phyloP scores from a whole-genome alignment of 2,797 vertebrate genomes.

The Arnoldichthys spilopterus region DNA sequence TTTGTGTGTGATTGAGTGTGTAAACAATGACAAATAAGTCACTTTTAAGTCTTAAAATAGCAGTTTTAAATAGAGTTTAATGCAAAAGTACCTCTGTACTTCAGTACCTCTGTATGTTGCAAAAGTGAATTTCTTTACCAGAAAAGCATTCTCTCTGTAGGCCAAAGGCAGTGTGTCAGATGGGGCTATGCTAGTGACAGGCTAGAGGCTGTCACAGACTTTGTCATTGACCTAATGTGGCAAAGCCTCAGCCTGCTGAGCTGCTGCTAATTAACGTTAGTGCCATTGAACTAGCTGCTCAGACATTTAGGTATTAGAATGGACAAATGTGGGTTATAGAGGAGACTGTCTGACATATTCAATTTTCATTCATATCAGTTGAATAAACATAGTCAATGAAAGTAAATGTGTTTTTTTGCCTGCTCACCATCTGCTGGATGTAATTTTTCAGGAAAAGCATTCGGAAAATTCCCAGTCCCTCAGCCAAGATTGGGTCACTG shows the following conservation, averaged over 20 bases:
- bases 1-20: too few species aligned
- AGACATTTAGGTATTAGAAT: not conserved
- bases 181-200: not conserved
- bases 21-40: too few species aligned
- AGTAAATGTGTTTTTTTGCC: not conserved
- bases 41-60: too few species aligned
- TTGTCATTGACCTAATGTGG: not conserved
- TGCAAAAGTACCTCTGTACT: conserved; percentile 12
- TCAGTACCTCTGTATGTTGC: conserved; percentile 2
- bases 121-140: conserved; percentile 5
- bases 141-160: conserved; percentile 6
- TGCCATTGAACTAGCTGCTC: not conserved
- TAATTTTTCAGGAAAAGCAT: conserved; percentile 5
- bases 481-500: conserved; percentile 4
- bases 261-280: not conserved
- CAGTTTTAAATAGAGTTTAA: too few species aligned
- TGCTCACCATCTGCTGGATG: not conserved
- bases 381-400: not conserved
- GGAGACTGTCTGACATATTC: not conserved
- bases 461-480: not conserved
- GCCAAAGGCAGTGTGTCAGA: not conserved
- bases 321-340: conserved; percentile 17
- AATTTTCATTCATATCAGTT: not conserved
- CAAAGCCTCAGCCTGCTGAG: not conserved
- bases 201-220: not conserved